These are phyloP conservation scores for Tympanoctomys barrerae DNA, from an alignment of 2,797 vertebrate genomes.

Conservation along the genomic window DNA sequence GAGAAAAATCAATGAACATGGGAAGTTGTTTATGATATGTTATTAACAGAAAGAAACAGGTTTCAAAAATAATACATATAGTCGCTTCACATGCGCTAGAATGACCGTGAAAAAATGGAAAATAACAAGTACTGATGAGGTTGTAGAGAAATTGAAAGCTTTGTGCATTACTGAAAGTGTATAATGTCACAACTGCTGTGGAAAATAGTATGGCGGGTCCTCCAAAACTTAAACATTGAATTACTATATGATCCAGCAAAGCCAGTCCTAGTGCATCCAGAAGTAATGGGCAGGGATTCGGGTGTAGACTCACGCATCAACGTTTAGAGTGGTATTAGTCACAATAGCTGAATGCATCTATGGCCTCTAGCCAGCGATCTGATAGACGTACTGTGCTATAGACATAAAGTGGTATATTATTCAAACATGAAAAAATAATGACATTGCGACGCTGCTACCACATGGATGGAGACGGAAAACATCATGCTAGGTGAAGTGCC, in stretches of 20 bases:
- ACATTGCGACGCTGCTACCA: not conserved
- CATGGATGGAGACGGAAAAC: not conserved
- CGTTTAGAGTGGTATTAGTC: not conserved
- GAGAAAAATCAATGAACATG: not conserved
- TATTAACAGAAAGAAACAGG: slow-evolving; percentile 24
- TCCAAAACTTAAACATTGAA: not conserved
- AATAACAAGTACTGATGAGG: slow-evolving; percentile 1
- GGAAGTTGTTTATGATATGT: slow-evolving; percentile 33
- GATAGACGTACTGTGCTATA: not conserved
- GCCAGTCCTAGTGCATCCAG: not conserved
- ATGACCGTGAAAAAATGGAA: not conserved
- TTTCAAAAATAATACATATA: slow-evolving; percentile 15
- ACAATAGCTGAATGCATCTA: not conserved
- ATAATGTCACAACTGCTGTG: not conserved
- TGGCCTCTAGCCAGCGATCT: not conserved
- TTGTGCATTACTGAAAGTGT: not conserved
- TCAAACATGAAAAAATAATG: not conserved
- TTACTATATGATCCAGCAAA: not conserved
- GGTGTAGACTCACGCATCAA: not conserved
- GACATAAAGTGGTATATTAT: not conserved
- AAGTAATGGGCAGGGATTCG: not conserved
- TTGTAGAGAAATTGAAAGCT: not conserved
- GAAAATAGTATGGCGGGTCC: not conserved
- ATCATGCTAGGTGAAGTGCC: not conserved
- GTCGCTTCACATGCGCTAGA: not conserved